Evolutionary conservation across 2,888 invertebrate genomes (phyloP), one percentile per base, ranked within the genome.

Genomic region (Noctua comes): DNA sequence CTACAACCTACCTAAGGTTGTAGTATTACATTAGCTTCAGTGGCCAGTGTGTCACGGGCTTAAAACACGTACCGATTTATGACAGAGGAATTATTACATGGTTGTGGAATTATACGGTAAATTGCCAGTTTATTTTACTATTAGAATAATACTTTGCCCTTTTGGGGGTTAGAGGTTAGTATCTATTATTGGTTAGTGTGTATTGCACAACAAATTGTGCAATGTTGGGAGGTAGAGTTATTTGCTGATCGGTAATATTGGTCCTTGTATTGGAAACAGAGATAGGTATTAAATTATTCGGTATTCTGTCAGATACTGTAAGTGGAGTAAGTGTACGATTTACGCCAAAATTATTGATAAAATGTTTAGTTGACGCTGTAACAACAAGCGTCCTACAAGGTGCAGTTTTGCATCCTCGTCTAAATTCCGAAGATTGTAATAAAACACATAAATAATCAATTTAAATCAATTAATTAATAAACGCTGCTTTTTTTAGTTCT

Each of bases 11-110:
- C 13, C 13, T 46, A 3, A 46, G 46, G 18, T 48, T 6, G 5
- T 18, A 48, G 48, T 48, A 1, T 48, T 48, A 48, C 48, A 18
- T 18, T 18, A 48, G 46, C 18, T 16, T 16, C 48, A 6, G 6
- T 46, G 48, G 43, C 43, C 31, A 27, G 57, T 82, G 51, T 76
- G 27, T 11, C 18, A 46, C 21, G 1, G 16, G 2, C 51, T 77
- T 77, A 27, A 59, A 82, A 43, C 62, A 74, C 40, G 71, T 46
- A 75, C 80, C 59, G 66, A 79, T 80, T 77, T 85, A 88, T 71
- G 79, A 86, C 76, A 76, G 68, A 80, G 62, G 72, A 79, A 79
- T 87, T 85, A 85, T 85, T 78, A 80, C 85, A 85, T 74, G 77
- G 46, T 54, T 77, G 76, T 78, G 59, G 88, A 83, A 85, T 86